Conservation (phyloP, 2,797 vertebrate species). For the Muscicapa striata region DNA sequence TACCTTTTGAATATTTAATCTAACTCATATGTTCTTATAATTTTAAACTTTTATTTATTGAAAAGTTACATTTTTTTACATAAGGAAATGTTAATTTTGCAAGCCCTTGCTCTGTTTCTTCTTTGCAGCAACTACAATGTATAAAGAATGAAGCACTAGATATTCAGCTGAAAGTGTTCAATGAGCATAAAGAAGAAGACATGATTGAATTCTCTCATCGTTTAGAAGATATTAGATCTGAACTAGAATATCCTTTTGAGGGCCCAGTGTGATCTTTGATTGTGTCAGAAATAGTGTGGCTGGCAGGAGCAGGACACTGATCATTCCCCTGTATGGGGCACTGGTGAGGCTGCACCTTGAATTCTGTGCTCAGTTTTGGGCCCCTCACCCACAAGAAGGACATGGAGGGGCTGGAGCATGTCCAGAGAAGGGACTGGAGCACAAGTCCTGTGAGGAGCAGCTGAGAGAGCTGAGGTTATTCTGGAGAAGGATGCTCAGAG, state of each 20-base stretch:
- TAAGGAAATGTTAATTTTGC: neutral
- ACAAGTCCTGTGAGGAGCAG: neutral
- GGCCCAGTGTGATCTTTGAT: neutral
- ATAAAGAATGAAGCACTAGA: conserved; percentile 93
- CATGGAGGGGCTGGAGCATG: rapidly evolving
- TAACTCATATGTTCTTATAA: neutral
- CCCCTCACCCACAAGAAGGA: neutral
- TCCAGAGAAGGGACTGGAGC: neutral
- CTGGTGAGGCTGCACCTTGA: neutral
- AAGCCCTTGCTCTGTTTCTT: neutral
- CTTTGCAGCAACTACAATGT: conserved; percentile 81
- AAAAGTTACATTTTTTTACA: neutral
- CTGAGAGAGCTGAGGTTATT: neutral
- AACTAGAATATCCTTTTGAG: conserved; percentile 96
- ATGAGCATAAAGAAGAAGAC: conserved; percentile 97
- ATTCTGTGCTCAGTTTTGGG: neutral
- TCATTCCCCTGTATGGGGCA: neutral
- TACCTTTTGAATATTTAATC: conserved; percentile 11
- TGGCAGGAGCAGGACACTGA: too few relatives aligned
- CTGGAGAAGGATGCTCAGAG: neutral
- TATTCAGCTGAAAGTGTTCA: conserved; percentile 97
- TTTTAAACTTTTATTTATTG: neutral
- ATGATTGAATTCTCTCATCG: conserved; percentile 95
- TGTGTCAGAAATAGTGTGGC: neutral
- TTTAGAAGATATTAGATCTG: conserved; percentile 91